Base-by-base conservation (phyloP, 2,888 invertebrate genomes). In the Cryptocephalus moraei region DNA sequence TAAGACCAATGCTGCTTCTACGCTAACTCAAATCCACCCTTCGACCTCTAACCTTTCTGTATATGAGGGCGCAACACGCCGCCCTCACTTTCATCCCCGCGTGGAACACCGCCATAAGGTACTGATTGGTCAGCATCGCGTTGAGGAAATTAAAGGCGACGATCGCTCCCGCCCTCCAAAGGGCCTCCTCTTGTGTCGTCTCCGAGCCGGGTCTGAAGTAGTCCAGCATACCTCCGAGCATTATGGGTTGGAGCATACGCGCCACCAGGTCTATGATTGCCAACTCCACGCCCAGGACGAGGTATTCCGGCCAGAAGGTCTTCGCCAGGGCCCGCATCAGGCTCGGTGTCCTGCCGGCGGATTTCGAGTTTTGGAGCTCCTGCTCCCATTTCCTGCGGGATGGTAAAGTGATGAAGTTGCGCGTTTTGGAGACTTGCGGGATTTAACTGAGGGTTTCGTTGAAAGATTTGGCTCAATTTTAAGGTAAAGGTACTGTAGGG, bases 81-180 rank as follows among this genome's bases (percentile, higher is more conserved):
- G 88, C 79, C 54, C 90, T 75, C 47, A 88, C 77, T 69, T 81
- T 78, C 80, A 88, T 84, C 14, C 90, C 90, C 32, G 84, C 76
- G 60, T 86, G 82, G 57, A 80, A 80, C 8, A 79, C 79, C 44
- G 77, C 76, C 59, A 78, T 78, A 32, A 79, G 72, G 38, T 77
- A 75, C 62, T 83, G 82, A 64, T 82, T 81, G 58, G 77, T 75
- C 13, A 77, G 69, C 55, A 82, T 71, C 3, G 76, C 78, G 53
- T 75, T 77, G 14, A 72, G 56, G 12, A 76, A 66, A 1, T 76
- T 75, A 67, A 76, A 69, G 49, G 73, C 55, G 43, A 79, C 76
- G 49, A 81, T 73, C 3, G 71, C 68, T 0, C 73, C 69, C 4
- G 81, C 80, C 62, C 79, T 80, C 60, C 77, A 73, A 46, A 79